These are phyloP conservation scores for Malurus splendens DNA, from an alignment of 2,797 vertebrate genomes.

Conservation along the genomic window DNA sequence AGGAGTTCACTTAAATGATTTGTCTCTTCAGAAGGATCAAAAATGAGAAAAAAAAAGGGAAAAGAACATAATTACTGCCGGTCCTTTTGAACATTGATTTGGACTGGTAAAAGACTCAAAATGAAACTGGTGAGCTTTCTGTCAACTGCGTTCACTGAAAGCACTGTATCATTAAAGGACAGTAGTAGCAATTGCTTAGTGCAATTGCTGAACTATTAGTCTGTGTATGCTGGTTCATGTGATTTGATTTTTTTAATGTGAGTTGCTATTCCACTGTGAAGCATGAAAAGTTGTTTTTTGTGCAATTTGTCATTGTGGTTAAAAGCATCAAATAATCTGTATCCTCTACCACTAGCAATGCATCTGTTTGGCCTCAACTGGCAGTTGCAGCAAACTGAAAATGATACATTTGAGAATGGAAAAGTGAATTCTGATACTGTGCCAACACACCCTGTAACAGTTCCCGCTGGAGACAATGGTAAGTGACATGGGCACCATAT, in stretches of 20 bases:
- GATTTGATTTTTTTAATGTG: constrained; percentile 43
- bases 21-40: constrained; percentile 7
- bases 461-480: constrained; percentile 90
- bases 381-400: constrained; percentile 95
- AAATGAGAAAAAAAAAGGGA: neutral
- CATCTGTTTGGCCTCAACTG: constrained; percentile 98
- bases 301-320: neutral
- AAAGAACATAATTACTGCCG: neutral
- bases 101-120: neutral
- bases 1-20: neutral
- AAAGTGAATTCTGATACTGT: constrained; percentile 86
- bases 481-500: constrained; percentile 55
- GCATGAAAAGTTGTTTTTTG: neutral
- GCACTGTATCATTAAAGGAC: constrained; percentile 11
- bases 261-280: neutral
- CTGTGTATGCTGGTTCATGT: constrained; percentile 17
- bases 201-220: constrained; percentile 26
- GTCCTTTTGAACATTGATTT: constrained; percentile 17
- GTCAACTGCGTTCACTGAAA: neutral
- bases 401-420: constrained; percentile 95
- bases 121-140: constrained; percentile 22
- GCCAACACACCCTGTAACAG: constrained; percentile 85
- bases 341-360: constrained; percentile 83
- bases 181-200: constrained; percentile 13
- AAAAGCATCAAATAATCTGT: constrained; percentile 38